Evolutionary conservation across 2,113 vertebrate genomes (phyloP).

Genomic region (Salvelinus alpinus): DNA sequence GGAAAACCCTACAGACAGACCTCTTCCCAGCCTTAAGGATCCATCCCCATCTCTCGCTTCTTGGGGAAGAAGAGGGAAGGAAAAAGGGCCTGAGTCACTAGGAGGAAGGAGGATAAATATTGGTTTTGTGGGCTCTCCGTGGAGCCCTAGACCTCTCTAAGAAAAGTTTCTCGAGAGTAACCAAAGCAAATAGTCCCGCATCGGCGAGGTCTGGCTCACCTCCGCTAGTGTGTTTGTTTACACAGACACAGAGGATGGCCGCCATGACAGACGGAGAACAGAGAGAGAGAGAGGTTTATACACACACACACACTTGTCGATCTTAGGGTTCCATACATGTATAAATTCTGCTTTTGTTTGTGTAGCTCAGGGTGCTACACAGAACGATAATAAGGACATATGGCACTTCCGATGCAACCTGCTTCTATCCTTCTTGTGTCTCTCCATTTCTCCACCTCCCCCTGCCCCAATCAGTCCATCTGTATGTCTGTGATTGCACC

Average conservation of each 20-base stretch:
- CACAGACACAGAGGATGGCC: slow-evolving; percentile 47
- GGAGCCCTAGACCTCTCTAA: slow-evolving; percentile 66
- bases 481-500: background rate
- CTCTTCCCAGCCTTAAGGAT: background rate
- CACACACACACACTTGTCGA: too few relatives aligned
- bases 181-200: slow-evolving; percentile 68
- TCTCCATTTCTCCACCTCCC: background rate
- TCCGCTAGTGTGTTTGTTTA: slow-evolving; percentile 64
- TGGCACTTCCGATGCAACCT: too few relatives aligned
- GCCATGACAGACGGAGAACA: slow-evolving; percentile 64
- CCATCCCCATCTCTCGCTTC: background rate
- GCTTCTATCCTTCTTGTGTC: too few relatives aligned
- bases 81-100: slow-evolving; percentile 3
- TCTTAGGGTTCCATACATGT: too few relatives aligned
- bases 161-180: slow-evolving; percentile 71
- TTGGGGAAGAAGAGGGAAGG: slow-evolving; percentile 6
- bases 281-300: background rate
- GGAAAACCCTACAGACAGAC: background rate
- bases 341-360: too few relatives aligned
- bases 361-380: too few relatives aligned
- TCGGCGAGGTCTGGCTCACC: slow-evolving; percentile 56
- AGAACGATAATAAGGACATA: background rate
- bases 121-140: slow-evolving; percentile 66
- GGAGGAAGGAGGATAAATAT: slow-evolving; percentile 64
- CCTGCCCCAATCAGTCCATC: background rate